These are phyloP conservation scores for Plotosus lineatus DNA, from an alignment of 2,113 vertebrate genomes.

Conservation along the genomic window DNA sequence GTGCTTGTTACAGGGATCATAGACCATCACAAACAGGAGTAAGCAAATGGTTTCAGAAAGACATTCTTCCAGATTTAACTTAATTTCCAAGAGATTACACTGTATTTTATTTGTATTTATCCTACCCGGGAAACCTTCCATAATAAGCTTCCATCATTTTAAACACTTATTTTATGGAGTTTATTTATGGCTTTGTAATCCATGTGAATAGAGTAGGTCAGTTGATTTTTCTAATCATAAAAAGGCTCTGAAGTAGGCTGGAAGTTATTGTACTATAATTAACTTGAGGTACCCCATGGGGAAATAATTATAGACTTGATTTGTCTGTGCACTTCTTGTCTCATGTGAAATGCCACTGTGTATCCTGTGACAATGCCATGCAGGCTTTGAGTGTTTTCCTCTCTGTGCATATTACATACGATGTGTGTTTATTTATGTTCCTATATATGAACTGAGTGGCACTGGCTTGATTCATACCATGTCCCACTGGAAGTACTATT, in stretches of 20 bases:
- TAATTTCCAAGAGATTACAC: too few relatives aligned
- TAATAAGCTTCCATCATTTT: neutral
- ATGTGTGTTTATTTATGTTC: neutral
- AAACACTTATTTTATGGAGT: neutral
- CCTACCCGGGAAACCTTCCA: too few relatives aligned
- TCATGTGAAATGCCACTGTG: neutral
- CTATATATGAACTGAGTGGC: neutral
- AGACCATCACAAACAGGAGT: too few relatives aligned
- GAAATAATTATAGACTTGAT: neutral
- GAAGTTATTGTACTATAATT: neutral
- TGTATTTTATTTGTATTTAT: too few relatives aligned
- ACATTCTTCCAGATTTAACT: too few relatives aligned
- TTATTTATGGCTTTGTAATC: neutral
- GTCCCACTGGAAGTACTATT: constrained; percentile 15
- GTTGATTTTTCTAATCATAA: too few relatives aligned
- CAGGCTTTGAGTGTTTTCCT: neutral
- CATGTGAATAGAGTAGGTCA: too few relatives aligned
- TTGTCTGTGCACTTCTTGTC: constrained; percentile 4
- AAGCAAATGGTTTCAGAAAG: too few relatives aligned
- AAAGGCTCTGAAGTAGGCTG: neutral
- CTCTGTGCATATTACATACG: neutral
- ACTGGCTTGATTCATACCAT: constrained; percentile 2
- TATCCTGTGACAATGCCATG: neutral
- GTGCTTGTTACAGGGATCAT: too few relatives aligned
- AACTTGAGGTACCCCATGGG: neutral